Percentiles rank a stretch among this genome's conserved stretches.
Conservation (phyloP, 2,113 vertebrate species). For the Actinemys pallida region DNA sequence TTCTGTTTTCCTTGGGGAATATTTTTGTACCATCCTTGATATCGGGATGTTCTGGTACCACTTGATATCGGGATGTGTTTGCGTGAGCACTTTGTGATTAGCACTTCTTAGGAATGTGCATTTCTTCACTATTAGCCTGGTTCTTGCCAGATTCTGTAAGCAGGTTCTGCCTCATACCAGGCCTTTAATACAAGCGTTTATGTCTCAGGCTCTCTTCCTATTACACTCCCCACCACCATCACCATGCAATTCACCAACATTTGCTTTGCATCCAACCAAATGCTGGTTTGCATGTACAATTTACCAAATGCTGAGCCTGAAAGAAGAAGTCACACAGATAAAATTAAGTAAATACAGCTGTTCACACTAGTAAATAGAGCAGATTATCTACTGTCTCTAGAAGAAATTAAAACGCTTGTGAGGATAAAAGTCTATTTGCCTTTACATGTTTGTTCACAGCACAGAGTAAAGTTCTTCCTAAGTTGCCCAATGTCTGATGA, state of each 20-base stretch:
- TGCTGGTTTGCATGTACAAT: neutral
- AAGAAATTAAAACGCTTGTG: neutral
- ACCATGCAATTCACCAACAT: fast-evolving
- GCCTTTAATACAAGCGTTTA: too few relatives aligned
- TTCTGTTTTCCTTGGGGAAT: too few relatives aligned
- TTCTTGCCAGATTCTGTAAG: too few relatives aligned
- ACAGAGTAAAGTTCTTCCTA: neutral
- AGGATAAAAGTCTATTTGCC: neutral
- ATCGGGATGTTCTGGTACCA: too few relatives aligned
- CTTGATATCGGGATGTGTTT: too few relatives aligned
- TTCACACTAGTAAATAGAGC: neutral
- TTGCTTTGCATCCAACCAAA: neutral
- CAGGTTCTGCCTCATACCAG: too few relatives aligned
- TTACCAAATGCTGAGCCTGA: neutral
- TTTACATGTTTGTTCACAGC: fast-evolving
- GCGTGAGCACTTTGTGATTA: too few relatives aligned
- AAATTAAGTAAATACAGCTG: fast-evolving
- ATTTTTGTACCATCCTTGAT: too few relatives aligned
- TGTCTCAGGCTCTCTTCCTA: fast-evolving
- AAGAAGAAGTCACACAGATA: neutral
- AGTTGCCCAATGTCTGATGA: neutral
- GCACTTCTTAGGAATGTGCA: too few relatives aligned
- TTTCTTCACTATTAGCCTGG: too few relatives aligned
- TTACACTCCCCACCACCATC: neutral
- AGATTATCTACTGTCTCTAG: neutral